phyloP scores from a whole-genome alignment of 1,140 invertebrate genomes.

The Apis cerana region DNA sequence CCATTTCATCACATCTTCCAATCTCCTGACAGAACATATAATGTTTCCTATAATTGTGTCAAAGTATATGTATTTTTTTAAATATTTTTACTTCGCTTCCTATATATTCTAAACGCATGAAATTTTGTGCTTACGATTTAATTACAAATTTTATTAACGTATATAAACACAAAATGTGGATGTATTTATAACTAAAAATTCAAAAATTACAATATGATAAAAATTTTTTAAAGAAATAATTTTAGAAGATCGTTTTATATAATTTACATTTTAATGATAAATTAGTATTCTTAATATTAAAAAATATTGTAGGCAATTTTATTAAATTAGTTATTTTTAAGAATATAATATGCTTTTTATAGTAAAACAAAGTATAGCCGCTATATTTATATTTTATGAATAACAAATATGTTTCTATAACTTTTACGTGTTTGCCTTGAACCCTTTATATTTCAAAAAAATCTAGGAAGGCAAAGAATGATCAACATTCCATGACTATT shows the following conservation, averaged over 20 bases:
- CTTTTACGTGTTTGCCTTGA: neutral
- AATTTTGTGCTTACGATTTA: constrained; percentile 3
- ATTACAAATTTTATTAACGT: constrained; percentile 2
- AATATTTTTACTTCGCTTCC: constrained; percentile 27
- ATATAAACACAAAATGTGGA: neutral
- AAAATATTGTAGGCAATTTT: neutral
- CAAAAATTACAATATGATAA: neutral
- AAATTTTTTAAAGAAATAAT: neutral
- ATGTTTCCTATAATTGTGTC: constrained; percentile 30
- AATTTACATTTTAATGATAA: neutral
- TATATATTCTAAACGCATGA: constrained; percentile 16
- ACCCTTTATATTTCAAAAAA: neutral
- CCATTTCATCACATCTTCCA: constrained; percentile 45
- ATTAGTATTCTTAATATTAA: neutral
- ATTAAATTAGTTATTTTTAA: neutral
- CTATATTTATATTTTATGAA: neutral
- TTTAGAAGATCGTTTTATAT: neutral
- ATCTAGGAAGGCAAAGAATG: neutral
- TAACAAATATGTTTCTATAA: neutral
- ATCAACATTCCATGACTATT: constrained; percentile 18
- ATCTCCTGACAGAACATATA: constrained; percentile 43
- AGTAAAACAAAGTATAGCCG: neutral
- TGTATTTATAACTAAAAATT: neutral
- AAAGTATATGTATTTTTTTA: constrained; percentile 9
- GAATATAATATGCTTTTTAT: neutral